Percentiles rank a stretch among this genome's conserved stretches.
These are phyloP conservation scores for Polypedilum pembai DNA, from an alignment of 1,140 invertebrate species.

Conservation along the genomic window DNA sequence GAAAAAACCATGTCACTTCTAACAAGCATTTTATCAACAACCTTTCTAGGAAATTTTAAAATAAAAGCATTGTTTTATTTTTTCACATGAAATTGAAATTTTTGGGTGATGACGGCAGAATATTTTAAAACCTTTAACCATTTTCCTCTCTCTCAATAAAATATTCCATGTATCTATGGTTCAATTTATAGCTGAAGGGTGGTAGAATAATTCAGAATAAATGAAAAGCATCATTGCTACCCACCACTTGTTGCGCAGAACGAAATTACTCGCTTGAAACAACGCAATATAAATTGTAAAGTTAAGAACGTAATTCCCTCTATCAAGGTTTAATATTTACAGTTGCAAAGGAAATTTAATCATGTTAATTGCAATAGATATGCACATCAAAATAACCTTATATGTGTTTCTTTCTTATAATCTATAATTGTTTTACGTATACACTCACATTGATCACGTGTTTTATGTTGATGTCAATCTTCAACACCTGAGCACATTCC, in stretches of 20 bases:
- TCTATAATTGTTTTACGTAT: neutral
- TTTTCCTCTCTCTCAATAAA: too few relatives aligned
- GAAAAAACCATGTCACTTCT: too few relatives aligned
- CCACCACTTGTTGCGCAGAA: neutral
- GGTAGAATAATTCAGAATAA: neutral
- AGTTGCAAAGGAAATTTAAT: neutral
- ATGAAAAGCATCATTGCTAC: too few relatives aligned
- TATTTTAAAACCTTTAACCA: too few relatives aligned
- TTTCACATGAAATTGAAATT: too few relatives aligned
- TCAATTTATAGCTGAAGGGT: neutral
- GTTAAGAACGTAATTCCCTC: neutral
- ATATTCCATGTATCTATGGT: neutral
- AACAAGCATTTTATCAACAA: too few relatives aligned
- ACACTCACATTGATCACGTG: neutral
- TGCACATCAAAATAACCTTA: neutral
- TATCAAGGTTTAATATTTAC: neutral
- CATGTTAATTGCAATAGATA: neutral
- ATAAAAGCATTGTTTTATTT: too few relatives aligned
- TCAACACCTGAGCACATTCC: slow-evolving; percentile 4
- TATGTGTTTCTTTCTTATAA: neutral
- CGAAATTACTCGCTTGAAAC: neutral
- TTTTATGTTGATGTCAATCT: neutral
- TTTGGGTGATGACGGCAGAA: too few relatives aligned
- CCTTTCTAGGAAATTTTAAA: too few relatives aligned
- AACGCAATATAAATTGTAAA: neutral